Conservation (phyloP, 2,888 invertebrate species). For the Sclerodermus sp. region DNA sequence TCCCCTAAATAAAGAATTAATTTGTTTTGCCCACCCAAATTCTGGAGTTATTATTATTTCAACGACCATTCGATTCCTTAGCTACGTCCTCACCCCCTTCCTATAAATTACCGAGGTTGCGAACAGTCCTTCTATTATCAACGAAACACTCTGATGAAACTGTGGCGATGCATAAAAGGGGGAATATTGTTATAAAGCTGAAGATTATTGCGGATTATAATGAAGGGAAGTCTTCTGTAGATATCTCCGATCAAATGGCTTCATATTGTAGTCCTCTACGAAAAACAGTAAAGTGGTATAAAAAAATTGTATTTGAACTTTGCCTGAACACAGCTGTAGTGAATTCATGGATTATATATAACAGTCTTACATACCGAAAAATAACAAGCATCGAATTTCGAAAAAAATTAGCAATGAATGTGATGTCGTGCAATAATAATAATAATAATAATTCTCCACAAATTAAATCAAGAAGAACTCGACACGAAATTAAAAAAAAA, state of each 20-base stretch:
- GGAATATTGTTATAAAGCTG: constrained; percentile 8
- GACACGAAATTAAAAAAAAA: constrained; percentile 11
- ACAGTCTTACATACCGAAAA: constrained; percentile 3
- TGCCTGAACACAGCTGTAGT: constrained; percentile 6
- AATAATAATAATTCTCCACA: constrained; percentile 7
- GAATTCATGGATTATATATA: constrained; percentile 10
- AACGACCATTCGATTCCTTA: too few relatives aligned
- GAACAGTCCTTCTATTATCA: too few relatives aligned
- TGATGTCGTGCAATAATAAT: constrained; percentile 7
- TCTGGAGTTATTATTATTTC: too few relatives aligned
- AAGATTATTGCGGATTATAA: constrained; percentile 15
- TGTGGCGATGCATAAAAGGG: constrained; percentile 11
- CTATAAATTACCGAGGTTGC: too few relatives aligned
- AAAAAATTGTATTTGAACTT: constrained; percentile 11
- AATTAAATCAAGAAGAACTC: constrained; percentile 5
- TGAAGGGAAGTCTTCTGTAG: constrained; percentile 10
- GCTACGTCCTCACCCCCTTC: too few relatives aligned
- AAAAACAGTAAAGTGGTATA: constrained; percentile 8
- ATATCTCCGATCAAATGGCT: constrained; percentile 8
- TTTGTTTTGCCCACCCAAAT: too few relatives aligned
- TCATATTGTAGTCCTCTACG: too few relatives aligned
- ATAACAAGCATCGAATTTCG: constrained; percentile 12
- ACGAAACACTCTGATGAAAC: constrained; percentile 10
- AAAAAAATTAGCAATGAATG: constrained; percentile 10
- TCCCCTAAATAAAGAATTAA: too few relatives aligned